Base-by-base conservation (phyloP, 2,888 invertebrate genomes). In the Horisme vitalbata region DNA sequence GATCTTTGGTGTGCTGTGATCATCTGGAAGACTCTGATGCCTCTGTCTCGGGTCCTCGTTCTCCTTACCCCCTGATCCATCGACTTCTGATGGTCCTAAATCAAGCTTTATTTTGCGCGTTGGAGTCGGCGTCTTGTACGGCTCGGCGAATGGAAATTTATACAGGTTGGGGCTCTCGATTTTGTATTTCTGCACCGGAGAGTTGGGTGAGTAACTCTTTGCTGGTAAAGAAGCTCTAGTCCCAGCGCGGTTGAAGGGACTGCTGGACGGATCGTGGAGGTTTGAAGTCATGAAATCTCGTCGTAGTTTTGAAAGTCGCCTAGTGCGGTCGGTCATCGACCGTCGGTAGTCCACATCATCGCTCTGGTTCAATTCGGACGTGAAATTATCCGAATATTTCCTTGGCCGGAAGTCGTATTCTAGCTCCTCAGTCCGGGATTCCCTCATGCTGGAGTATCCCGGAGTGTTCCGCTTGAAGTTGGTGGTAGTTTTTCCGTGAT, bases 141-240 rank as follows among this genome's bases (percentile, higher is more conserved):
- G 90, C 53, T 90, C 90, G 31, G 89, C 88, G 57, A 90, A 90
- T 12, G 90, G 89, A 52, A 90, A 90, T 68, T 90, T 90, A 63
- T 80, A 84, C 52, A 89, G 65, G 62, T 85, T 90, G 11, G 86
- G 85, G 59, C 85, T 87, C 63, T 84, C 86, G 52, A 86, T 82
- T 69, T 87, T 89, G 65, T 88, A 89, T 53, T 70, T 83, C 23
- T 74, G 58, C 9, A 45, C 34, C 1, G 59, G 59, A 26, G 59
- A 59, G 35, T 30, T 54, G 11, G 79, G 71, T 6, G 78, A 68
- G 8, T 68, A 61, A 50, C 72, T 77, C 50, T 77, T 76, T 10
- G 68, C 75, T 8, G 88, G 89, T 62, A 89, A 68, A 1, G 89
- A 87, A 10, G 88, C 80, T 28, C 89, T 76, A 11, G 73, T 73